Base-by-base conservation (phyloP, 2,888 invertebrate genomes). In the Folsomia manolachei region DNA sequence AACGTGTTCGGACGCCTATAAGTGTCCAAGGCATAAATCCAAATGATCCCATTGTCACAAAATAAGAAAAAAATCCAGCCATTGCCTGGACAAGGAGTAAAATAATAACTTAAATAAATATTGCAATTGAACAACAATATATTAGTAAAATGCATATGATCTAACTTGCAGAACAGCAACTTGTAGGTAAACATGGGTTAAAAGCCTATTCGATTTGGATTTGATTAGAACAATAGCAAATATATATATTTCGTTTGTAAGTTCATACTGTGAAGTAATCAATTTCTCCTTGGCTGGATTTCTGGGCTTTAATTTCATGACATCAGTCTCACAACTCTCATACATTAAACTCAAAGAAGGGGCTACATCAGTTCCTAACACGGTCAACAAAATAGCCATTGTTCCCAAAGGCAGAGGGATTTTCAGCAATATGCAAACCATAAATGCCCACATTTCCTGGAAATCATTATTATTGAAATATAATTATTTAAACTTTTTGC, bases 41-140 rank as follows among this genome's bases (percentile, higher is more conserved):
- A 81, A 86, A 85, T 80, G 85, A 86, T 23, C 84, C 85, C 84
- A 86, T 84, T 79, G 86, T 86, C 78, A 86, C 85, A 81, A 87
- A 85, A 81, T 87, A 87, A 61, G 84, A 84, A 82, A 86, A 87
- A 83, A 87, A 87, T 23, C 87, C 87, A 71, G 85, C 86, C 1
- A 84, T 83, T 19, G 39, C 39, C 39, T 39, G n/a, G n/a, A n/a
- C n/a, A n/a, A n/a, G n/a, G n/a, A n/a, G n/a, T n/a, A n/a, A n/a
- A n/a, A n/a, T n/a, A n/a, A n/a, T n/a, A n/a, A n/a, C n/a, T n/a
- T n/a, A n/a, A n/a, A n/a, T n/a, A n/a, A n/a, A n/a, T n/a, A n/a
- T n/a, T n/a, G n/a, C n/a, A n/a, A n/a, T n/a, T n/a, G n/a, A n/a
- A n/a, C n/a, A n/a, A n/a, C n/a, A n/a, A n/a, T n/a, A n/a, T n/a